Base-by-base conservation (phyloP, 1,140 invertebrate genomes). In the Sitophilus oryzae region DNA sequence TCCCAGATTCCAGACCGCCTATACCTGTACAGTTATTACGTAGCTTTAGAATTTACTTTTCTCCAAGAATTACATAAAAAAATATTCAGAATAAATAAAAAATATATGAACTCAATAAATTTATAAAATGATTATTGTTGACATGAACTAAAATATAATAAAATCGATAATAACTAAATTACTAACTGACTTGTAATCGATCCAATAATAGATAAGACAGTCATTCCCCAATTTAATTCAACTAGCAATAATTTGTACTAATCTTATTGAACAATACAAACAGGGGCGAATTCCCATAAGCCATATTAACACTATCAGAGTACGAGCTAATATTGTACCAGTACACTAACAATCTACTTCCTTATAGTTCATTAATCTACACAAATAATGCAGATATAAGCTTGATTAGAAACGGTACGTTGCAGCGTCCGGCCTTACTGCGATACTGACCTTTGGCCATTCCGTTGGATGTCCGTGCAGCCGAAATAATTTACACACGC, bases 401-500 rank as follows among this genome's bases (percentile, higher is more conserved):
- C 25, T 30, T 30, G 25, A 30, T 30, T 30, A 15, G 16, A 16
- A 40, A n/a, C 16, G 16, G 16, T 16, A 15, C 37, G 37, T 15
- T 14, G 16, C 37, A n/a, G 8, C n/a, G n/a, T 8, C 16, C 9
- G 37, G 16, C n/a, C 11, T 40, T 40, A 40, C 37, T 40, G 37
- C 37, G 16, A 8, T 16, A 16, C 16, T 40, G 37, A 40, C 37
- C 37, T 40, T 40, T 40, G 16, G 37, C n/a, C 37, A 40, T 40
- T 9, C 37, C 37, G 37, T 18, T 16, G 1, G 2, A 16, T 40
- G n/a, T 40, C 37, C 37, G 37, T 40, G 37, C 16, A 14, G 16
- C n/a, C 37, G 16, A 40, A 40, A 40, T 40, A 40, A 40, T 40
- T 40, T 40, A 40, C 37, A 40, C 16, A 35, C 14, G 34, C 1